Evolutionary conservation across 2,888 invertebrate genomes (phyloP), one percentile per base, ranked within the genome.

Genomic region (Venusia cambrica): DNA sequence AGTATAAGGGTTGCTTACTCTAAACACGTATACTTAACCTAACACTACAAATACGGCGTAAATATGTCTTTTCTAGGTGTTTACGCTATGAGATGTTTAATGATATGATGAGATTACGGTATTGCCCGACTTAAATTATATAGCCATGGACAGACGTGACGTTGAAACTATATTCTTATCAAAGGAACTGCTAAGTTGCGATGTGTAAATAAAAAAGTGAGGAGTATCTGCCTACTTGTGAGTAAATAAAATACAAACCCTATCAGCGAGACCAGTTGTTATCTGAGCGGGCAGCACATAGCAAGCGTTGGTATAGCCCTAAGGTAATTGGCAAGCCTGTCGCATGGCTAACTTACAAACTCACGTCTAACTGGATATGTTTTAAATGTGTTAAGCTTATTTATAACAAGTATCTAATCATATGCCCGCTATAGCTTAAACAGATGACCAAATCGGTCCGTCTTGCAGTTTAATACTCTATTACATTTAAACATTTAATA

Each of bases 51-150:
- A 65, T 62, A 69, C 51, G 54, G 68, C 65, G 55, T 75, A 72
- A 75, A 76, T 75, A 67, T 74, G 73, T 76, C 57, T 73, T 73
- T 73, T 71, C 70, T 75, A 79, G 56, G 77, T 75, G 74, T 73
- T 74, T 64, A 69, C 68, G 69, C 81, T 84, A 85, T 80, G 81
- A 84, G 68, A 83, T 84, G 76, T 83, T 77, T 54, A 75, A 79
- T 79, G 84, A 85, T 84, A 85, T 84, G 83, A 79, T 73, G 60
- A 68, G 75, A 75, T 73, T 69, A 28, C 24, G 40, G 38, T 35
- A 39, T 50, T 48, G 48, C 35, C 45, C 49, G 35, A 44, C 38
- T 12, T 57, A 58, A 24, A 36, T 38, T 57, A 56, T 36, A 48
- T 46, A 49, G 52, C 49, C 42, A 45, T 42, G 43, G 53, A 50